Conservation (phyloP, 1,140 invertebrate genomes). For the Drosophila seguyi region DNA sequence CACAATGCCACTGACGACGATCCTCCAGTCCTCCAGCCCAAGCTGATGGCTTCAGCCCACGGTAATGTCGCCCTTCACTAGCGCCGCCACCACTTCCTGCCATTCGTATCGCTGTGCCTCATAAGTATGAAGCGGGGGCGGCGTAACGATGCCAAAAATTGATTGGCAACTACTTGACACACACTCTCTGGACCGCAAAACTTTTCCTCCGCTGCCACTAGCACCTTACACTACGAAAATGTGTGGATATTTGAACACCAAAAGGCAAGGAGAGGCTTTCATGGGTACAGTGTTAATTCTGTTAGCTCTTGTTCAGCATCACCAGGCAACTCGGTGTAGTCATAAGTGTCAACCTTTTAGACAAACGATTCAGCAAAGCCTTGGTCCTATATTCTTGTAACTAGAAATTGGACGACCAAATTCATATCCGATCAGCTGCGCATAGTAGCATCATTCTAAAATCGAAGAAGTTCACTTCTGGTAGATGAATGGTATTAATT, state of each 20-base stretch:
- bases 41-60: constrained; percentile 24
- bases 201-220: constrained; percentile 6
- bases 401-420: no score
- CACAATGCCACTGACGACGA: constrained; percentile 73
- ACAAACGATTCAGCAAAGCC: not conserved
- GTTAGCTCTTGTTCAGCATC: not conserved
- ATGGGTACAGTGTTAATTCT: not conserved
- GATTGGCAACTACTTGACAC: constrained; percentile 78
- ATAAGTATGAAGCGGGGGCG: constrained; percentile 44
- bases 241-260: not conserved
- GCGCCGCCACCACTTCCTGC: not conserved
- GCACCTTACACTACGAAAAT: constrained; percentile 12
- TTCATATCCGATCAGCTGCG: no score
- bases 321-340: no score
- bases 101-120: not conserved
- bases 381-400: not conserved
- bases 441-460: no score
- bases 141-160: constrained; percentile 71
- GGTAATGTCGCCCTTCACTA: constrained; percentile 10
- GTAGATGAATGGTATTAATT: no score
- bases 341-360: not conserved
- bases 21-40: constrained; percentile 9
- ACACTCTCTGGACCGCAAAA: constrained; percentile 38
- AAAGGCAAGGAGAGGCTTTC: not conserved
- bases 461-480: no score